phyloP scores from a whole-genome alignment of 2,797 vertebrate genomes.

The Fistularia commersonii region DNA sequence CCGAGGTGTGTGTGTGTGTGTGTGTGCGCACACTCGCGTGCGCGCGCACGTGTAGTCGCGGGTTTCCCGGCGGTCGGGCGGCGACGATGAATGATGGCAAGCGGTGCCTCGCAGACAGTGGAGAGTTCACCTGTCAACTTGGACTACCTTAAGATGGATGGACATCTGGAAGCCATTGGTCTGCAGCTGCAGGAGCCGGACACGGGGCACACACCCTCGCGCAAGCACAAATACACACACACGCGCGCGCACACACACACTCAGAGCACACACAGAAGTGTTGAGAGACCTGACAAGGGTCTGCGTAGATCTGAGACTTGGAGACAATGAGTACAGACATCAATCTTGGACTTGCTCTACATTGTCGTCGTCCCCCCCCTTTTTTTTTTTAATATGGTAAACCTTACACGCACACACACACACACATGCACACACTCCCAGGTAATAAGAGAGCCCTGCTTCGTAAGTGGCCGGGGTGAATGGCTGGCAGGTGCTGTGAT shows the following conservation, averaged over 20 bases:
- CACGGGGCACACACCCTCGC: constrained; percentile 8
- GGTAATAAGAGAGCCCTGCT: constrained; percentile 48
- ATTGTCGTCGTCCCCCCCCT: too few species aligned
- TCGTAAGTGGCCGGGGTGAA: constrained; percentile 56
- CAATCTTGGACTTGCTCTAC: constrained; percentile 42
- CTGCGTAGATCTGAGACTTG: constrained; percentile 48
- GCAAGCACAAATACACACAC: too few species aligned
- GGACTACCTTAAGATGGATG: constrained; percentile 69
- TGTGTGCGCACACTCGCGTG: constrained; percentile 18
- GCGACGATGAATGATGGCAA: constrained; percentile 57
- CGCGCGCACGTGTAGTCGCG: constrained; percentile 47
- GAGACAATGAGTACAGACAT: constrained; percentile 44
- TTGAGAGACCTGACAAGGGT: constrained; percentile 55
- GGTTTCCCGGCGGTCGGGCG: constrained; percentile 33
- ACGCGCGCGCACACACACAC: constrained; percentile 14
- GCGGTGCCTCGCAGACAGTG: constrained; percentile 55
- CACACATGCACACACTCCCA: constrained; percentile 4
- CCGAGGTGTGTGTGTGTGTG: constrained; percentile 6
- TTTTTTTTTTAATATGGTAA: too few species aligned
- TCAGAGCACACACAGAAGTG: constrained; percentile 39
- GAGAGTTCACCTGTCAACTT: constrained; percentile 71
- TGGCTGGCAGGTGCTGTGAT: constrained; percentile 62
- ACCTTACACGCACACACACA: constrained; percentile 18
- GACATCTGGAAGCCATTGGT: constrained; percentile 72
- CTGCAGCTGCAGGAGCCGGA: constrained; percentile 52